Conservation (phyloP, 2,113 vertebrate genomes). For the Chinchilla lanigera region DNA sequence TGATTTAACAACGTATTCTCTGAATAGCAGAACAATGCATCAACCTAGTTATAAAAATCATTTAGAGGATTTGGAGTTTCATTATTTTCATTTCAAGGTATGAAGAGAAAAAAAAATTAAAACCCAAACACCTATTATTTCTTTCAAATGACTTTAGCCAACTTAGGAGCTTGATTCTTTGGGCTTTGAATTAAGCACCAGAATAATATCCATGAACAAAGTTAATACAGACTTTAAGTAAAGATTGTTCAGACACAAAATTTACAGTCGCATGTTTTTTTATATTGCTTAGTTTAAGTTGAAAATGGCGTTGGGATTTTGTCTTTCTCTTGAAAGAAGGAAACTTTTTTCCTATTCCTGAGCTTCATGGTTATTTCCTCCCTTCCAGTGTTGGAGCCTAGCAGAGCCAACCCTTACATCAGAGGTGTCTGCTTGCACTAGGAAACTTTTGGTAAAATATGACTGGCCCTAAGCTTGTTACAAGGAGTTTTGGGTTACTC, state of each 20-base stretch:
- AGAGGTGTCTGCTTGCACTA: constrained; percentile 74
- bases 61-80: background rate
- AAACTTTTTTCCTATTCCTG: constrained; percentile 52
- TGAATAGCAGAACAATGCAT: background rate
- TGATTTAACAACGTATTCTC: constrained; percentile 21
- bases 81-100: background rate
- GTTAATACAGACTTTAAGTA: background rate
- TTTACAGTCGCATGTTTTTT: background rate
- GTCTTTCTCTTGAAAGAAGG: constrained; percentile 56
- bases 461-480: constrained; percentile 45
- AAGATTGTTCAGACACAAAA: constrained; percentile 13
- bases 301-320: constrained; percentile 34
- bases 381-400: constrained; percentile 51
- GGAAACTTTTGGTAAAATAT: constrained; percentile 76
- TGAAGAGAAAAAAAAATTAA: constrained; percentile 47
- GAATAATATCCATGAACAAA: background rate
- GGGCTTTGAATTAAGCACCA: constrained; percentile 42
- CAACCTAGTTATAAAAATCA: constrained; percentile 32
- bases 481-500: constrained; percentile 48
- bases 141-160: constrained; percentile 48
- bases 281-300: constrained; percentile 29
- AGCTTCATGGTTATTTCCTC: constrained; percentile 63
- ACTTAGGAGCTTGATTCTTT: constrained; percentile 35
- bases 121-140: background rate
- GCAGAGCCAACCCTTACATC: constrained; percentile 75